These are phyloP conservation scores for Erpetoichthys calabaricus DNA, from an alignment of 2,797 vertebrate species.

Conservation along the genomic window DNA sequence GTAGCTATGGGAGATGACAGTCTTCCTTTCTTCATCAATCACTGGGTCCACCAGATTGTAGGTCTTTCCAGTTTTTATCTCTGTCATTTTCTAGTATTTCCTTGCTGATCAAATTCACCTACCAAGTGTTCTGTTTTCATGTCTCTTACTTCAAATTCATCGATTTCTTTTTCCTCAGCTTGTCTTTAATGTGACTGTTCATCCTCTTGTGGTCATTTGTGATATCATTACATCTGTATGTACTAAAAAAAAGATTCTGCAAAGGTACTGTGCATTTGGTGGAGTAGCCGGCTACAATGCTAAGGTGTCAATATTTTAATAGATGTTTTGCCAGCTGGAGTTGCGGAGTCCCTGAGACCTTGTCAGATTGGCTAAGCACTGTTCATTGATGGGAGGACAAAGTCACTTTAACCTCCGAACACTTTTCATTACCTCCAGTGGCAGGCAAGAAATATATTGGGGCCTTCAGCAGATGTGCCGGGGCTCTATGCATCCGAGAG, in stretches of 20 bases:
- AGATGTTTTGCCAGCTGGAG: no score
- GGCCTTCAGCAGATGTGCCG: no score
- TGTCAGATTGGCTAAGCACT: no score
- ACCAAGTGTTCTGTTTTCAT: slow-evolving; percentile 16
- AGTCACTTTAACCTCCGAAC: no score
- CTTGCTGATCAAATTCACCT: slow-evolving; percentile 18
- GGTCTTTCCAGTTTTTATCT: slow-evolving; percentile 34
- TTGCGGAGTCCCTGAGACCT: no score
- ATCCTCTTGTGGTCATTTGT: slow-evolving; percentile 30
- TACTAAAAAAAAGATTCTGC: slow-evolving; percentile 34
- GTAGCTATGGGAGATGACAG: slow-evolving; percentile 25
- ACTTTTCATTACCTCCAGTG: no score
- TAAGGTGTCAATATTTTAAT: no score
- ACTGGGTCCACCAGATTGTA: slow-evolving; percentile 33
- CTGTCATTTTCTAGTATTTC: slow-evolving; percentile 18
- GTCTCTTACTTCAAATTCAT: not conserved
- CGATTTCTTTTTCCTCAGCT: slow-evolving; percentile 10
- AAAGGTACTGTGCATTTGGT: no score
- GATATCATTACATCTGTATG: slow-evolving; percentile 38
- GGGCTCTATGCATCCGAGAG: no score
- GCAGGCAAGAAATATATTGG: no score
- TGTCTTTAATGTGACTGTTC: slow-evolving; percentile 24
- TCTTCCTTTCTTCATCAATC: slow-evolving; percentile 36
- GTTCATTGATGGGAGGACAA: no score
- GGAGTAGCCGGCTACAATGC: no score